phyloP scores from a whole-genome alignment of 2,888 invertebrate species.

The Beris chalybata region DNA sequence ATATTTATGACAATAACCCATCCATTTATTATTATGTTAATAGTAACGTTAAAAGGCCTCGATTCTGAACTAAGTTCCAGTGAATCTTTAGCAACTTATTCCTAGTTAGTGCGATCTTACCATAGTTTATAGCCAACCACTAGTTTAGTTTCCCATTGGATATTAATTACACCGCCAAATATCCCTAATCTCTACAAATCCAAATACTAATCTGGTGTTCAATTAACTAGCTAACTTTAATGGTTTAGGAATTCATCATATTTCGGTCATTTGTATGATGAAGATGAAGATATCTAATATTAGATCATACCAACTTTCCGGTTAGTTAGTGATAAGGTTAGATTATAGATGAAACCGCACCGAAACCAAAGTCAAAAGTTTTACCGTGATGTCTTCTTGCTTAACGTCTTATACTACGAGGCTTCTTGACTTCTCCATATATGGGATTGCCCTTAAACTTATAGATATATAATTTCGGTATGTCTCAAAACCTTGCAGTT shows the following conservation, averaged over 20 bases:
- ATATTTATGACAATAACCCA: no score
- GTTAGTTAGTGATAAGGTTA: conserved; percentile 34
- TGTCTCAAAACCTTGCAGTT: conserved; percentile 10
- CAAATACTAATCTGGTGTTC: conserved; percentile 5
- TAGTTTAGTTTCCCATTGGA: not conserved
- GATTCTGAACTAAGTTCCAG: no score
- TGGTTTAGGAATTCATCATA: not conserved
- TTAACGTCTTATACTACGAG: not conserved
- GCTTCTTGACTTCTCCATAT: not conserved
- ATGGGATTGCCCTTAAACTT: conserved; percentile 11
- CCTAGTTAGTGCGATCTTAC: not conserved
- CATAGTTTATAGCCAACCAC: not conserved
- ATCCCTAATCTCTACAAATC: not conserved
- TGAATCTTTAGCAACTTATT: no score
- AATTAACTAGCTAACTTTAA: conserved; percentile 18
- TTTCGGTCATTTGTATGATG: not conserved
- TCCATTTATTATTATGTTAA: no score
- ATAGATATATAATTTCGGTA: conserved; percentile 1
- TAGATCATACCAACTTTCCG: conserved; percentile 35
- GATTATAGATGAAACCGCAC: conserved; percentile 16
- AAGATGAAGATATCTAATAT: not conserved
- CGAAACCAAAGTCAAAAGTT: conserved; percentile 19
- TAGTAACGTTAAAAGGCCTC: no score
- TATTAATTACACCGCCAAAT: not conserved
- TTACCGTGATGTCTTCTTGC: conserved; percentile 23